phyloP scores from a whole-genome alignment of 2,797 vertebrate genomes.

The Betta splendens region DNA sequence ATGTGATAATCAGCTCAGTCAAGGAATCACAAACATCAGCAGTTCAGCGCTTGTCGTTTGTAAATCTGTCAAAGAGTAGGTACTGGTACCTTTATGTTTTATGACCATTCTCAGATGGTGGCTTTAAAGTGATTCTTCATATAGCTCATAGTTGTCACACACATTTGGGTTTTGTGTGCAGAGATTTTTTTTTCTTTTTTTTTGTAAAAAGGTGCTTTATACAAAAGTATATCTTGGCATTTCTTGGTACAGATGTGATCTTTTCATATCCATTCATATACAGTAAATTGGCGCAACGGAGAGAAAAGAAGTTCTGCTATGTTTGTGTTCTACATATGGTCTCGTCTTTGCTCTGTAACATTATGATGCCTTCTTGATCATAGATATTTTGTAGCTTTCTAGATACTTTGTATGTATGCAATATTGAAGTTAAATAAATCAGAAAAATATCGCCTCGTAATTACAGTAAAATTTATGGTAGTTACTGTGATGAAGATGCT shows the following conservation, averaged over 20 bases:
- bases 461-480: too few relatives aligned
- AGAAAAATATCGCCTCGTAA: conserved; percentile 63
- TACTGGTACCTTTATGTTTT: conserved; percentile 97
- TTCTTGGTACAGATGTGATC: conserved; percentile 97
- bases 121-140: conserved; percentile 98
- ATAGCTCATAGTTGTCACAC: conserved; percentile 92
- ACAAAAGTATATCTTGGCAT: conserved; percentile 94
- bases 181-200: conserved; percentile 77
- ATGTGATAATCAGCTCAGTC: conserved; percentile 71
- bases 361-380: conserved; percentile 99
- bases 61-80: conserved; percentile 91
- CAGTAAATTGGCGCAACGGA: conserved; percentile 91
- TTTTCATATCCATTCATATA: conserved; percentile 91
- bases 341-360: conserved; percentile 98
- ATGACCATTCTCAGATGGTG: conserved; percentile 91
- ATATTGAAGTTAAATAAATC: conserved; percentile 99
- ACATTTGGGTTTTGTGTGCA: conserved; percentile 90
- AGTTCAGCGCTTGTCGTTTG: conserved; percentile 90
- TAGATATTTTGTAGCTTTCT: conserved; percentile 99
- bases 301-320: conserved; percentile 81
- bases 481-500: too few relatives aligned
- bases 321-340: conserved; percentile 98
- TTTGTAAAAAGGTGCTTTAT: conserved; percentile 95
- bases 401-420: conserved; percentile 99
- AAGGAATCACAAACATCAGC: conserved; percentile 90